Evolutionary conservation across 2,888 invertebrate species (phyloP).

Genomic region (Standfussiana lucernea): DNA sequence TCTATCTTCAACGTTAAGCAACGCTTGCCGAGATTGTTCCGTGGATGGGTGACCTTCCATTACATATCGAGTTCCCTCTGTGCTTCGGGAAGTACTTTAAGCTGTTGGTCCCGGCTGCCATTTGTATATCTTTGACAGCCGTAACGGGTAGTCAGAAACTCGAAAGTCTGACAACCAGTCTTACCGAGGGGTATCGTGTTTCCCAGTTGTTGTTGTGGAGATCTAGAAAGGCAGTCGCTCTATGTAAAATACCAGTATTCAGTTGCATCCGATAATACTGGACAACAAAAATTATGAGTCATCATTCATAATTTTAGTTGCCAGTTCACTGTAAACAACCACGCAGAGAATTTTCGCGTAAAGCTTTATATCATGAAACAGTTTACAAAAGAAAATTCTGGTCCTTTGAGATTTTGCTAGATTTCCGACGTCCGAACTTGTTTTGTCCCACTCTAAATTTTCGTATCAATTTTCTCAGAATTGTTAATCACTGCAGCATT

Average conservation of each 20-base stretch:
- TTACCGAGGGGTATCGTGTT: background rate
- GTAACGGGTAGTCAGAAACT: background rate
- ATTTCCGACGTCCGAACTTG: background rate
- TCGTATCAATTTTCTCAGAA: slow-evolving; percentile 18
- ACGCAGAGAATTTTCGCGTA: slow-evolving; percentile 9
- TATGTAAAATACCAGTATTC: background rate
- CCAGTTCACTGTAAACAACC: slow-evolving; percentile 28
- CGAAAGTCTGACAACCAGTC: background rate
- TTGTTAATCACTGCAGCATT: background rate
- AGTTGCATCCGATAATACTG: background rate
- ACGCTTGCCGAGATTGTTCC: background rate
- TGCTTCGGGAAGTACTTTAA: background rate
- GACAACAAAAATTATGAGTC: background rate
- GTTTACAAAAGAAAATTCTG: slow-evolving; percentile 3
- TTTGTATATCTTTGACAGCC: background rate
- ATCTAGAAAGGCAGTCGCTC: background rate
- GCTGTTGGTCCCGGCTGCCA: background rate
- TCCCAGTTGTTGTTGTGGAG: background rate
- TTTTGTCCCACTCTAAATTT: background rate
- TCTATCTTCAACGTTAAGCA: background rate
- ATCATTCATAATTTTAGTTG: slow-evolving; percentile 43
- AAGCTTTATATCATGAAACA: slow-evolving; percentile 35
- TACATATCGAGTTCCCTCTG: background rate
- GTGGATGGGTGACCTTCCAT: background rate
- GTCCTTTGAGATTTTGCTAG: slow-evolving; percentile 5